A percentile compares a stretch with the other conserved stretches of the same genome.
phyloP scores from a whole-genome alignment of 1,140 invertebrate genomes.

The Scaptomyza pallida region DNA sequence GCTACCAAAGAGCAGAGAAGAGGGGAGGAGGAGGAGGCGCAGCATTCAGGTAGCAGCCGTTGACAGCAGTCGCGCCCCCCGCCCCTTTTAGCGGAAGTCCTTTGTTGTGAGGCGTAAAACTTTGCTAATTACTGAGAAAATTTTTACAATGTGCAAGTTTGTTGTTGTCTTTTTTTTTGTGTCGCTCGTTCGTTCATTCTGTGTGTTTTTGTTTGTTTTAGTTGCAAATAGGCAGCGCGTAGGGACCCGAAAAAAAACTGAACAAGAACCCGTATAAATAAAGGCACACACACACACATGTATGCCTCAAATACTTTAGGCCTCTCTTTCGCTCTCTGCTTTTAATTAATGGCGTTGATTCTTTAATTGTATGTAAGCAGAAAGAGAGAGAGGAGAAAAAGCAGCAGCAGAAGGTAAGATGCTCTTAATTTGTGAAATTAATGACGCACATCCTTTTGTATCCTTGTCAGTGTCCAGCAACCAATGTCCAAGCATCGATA shows the following conservation, averaged over 20 bases:
- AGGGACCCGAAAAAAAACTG: slow-evolving; percentile 4
- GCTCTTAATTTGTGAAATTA: slow-evolving; percentile 60
- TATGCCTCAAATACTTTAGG: not conserved
- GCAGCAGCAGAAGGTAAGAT: slow-evolving; percentile 10
- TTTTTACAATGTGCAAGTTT: slow-evolving; percentile 66
- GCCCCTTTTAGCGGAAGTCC: slow-evolving; percentile 47
- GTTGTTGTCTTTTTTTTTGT: slow-evolving; percentile 30
- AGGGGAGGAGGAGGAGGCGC: not conserved
- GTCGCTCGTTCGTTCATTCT: not conserved
- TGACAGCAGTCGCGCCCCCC: slow-evolving; percentile 29
- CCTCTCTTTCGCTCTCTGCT: not conserved
- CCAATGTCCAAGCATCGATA: not conserved
- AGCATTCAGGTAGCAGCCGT: slow-evolving; percentile 18
- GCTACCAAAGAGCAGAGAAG: not conserved
- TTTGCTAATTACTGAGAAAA: slow-evolving; percentile 82
- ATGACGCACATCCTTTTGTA: slow-evolving; percentile 19
- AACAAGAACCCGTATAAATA: slow-evolving; percentile 12
- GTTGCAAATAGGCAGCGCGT: slow-evolving; percentile 27
- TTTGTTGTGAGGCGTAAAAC: slow-evolving; percentile 75
- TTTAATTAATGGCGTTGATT: slow-evolving; percentile 76
- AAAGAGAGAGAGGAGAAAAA: not conserved
- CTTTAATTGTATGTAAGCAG: slow-evolving; percentile 61
- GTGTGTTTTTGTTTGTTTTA: slow-evolving; percentile 31
- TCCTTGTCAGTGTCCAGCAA: slow-evolving; percentile 3
- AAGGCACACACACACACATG: not conserved